Evolutionary conservation across 1,140 invertebrate species (phyloP).

Genomic region (Anastrepha obliqua): DNA sequence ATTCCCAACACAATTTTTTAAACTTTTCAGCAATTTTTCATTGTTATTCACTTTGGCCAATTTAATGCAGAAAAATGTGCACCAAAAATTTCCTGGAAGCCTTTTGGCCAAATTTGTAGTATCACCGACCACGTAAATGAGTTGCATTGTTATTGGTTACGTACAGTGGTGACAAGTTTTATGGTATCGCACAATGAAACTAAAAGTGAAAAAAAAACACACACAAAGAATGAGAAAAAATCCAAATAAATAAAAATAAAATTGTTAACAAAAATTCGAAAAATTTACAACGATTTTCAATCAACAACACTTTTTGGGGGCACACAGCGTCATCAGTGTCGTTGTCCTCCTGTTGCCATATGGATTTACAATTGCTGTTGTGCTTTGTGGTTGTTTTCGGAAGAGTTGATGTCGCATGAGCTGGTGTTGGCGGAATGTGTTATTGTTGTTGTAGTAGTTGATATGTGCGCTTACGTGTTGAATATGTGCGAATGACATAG

Average conservation of each 20-base stretch:
- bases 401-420: slow-evolving; percentile 10
- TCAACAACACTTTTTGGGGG: slow-evolving; percentile 37
- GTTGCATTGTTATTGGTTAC: background rate
- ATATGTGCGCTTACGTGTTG: background rate
- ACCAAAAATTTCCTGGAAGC: background rate
- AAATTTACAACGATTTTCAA: slow-evolving; percentile 28
- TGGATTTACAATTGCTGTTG: background rate
- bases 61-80: background rate
- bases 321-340: background rate
- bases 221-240: background rate
- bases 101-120: background rate
- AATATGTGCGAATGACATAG: background rate
- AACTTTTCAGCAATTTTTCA: no score
- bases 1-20: no score
- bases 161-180: background rate
- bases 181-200: background rate
- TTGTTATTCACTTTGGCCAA: no score
- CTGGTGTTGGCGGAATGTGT: background rate
- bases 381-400: slow-evolving; percentile 23
- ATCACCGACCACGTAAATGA: background rate
- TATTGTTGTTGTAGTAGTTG: background rate
- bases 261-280: background rate
- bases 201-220: no score
- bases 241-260: background rate
- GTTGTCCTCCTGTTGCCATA: background rate